Evolutionary conservation across 2,888 invertebrate genomes (phyloP).

Genomic region (Trichogramma dendrolimi): DNA sequence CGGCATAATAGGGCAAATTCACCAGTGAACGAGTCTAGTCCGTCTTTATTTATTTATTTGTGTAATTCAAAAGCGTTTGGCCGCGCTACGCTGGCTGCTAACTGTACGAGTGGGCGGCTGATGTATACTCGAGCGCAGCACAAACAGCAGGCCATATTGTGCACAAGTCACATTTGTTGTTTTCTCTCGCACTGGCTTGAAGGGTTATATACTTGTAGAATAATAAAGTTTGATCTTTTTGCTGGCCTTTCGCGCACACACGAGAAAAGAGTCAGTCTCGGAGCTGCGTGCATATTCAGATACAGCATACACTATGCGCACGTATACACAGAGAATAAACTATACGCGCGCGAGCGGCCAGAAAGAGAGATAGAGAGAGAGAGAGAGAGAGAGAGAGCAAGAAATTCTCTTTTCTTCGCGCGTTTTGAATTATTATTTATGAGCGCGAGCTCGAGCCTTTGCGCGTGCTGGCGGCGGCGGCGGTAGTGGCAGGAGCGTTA

Average conservation of each 20-base stretch:
- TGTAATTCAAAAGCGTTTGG: conserved; percentile 27
- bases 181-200: no score
- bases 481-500: not conserved
- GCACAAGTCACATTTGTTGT: no score
- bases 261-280: conserved; percentile 1
- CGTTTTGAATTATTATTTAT: conserved; percentile 26
- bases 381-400: no score
- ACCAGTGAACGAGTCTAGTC: no score
- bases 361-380: no score
- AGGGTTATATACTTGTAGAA: conserved; percentile 14
- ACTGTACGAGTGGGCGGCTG: no score
- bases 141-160: no score
- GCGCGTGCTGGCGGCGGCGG: not conserved
- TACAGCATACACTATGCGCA: not conserved
- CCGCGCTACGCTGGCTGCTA: conserved; percentile 10
- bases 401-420: conserved; percentile 1
- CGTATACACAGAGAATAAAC: no score
- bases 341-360: no score
- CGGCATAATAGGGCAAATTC: no score
- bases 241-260: not conserved
- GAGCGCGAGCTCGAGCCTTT: not conserved
- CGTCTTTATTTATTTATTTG: conserved; percentile 27
- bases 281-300: not conserved
- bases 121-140: no score
- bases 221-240: conserved; percentile 27